Base-by-base conservation (phyloP, 2,113 vertebrate genomes). In the Willisornis vidua region DNA sequence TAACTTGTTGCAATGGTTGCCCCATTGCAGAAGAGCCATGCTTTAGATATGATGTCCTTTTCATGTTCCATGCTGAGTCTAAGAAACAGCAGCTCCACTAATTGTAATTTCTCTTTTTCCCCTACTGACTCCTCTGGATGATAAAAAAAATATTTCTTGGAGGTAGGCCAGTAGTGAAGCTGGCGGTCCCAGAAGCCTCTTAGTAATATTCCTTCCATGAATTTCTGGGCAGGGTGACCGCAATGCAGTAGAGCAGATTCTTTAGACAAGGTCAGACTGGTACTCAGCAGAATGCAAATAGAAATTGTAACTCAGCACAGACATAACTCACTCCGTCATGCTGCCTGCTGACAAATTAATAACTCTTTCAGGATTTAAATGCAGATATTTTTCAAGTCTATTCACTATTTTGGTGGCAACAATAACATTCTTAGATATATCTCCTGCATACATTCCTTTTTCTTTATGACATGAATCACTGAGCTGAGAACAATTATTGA, bases 251-350 rank as follows among this genome's bases (percentile, higher is more conserved):
- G 22, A 85, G 82, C n/a, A 66, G 78, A 45, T 83, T 83, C 75
- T 90, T 90, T 70, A 90, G 90, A 85, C 82, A 93, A 97, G 90
- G 88, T 97, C 88, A 94, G 85, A 65, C 37, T 81, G 51, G 52
- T 41, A 39, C 73, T 91, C 85, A 93, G 87, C 85, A 79, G 87
- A 95, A 96, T 80, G 78, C 94, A 96, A 97, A 87, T 83, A 57
- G 85, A 70, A 91, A 73, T 49, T 12, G 2, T 93, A 95, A 88
- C 58, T 95, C 78, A 92, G 62, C n/a, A 58, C 59, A 85, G 88
- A 82, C 67, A 39, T 90, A 91, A 70, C 88, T 96, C 88, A 88
- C 74, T 79, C 78, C 94, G 87, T 83, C 95, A 93, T 58, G 70
- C n/a, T 79, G 54, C 81, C 62, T 85, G 41, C 66, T 93, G 66